A percentile compares a stretch with the other conserved stretches of the same genome.
Conservation (phyloP, 1,140 invertebrate genomes). For the Bacillus rossius region DNA sequence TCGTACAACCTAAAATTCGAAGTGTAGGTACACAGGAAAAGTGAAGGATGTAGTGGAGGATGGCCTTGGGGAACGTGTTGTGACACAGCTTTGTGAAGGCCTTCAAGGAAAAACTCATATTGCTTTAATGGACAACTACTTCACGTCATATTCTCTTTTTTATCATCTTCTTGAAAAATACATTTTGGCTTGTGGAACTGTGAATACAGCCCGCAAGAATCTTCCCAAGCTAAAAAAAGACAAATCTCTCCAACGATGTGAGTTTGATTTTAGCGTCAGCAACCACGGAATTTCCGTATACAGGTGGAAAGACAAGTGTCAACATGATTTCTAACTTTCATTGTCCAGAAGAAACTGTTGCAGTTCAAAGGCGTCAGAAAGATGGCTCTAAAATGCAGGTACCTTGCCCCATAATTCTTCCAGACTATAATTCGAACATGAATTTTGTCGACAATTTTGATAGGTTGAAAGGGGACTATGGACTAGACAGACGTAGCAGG, state of each 20-base stretch:
- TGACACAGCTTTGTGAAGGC: constrained; percentile 29
- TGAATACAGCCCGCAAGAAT: constrained; percentile 16
- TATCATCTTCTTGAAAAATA: constrained; percentile 16
- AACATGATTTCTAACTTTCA: too few species aligned
- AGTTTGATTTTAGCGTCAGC: too few species aligned
- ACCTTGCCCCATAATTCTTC: constrained; percentile 26
- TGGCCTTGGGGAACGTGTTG: constrained; percentile 35
- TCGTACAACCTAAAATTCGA: constrained; percentile 21
- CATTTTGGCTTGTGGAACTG: constrained; percentile 28
- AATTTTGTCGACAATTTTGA: constrained; percentile 38
- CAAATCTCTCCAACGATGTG: too few species aligned
- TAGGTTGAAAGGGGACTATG: constrained; percentile 34
- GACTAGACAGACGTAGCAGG: constrained; percentile 32
- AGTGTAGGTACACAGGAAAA: constrained; percentile 26
- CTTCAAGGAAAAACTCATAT: constrained; percentile 20
- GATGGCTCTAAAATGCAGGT: constrained; percentile 19
- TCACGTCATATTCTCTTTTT: constrained; percentile 23
- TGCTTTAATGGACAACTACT: constrained; percentile 30
- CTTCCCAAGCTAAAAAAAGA: too few species aligned
- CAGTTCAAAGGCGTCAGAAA: constrained; percentile 6
- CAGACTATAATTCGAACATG: constrained; percentile 40
- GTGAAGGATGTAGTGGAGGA: constrained; percentile 4
- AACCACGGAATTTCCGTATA: too few species aligned
- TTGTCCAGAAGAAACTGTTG: too few species aligned
- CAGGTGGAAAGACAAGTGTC: too few species aligned